Percentiles rank a stretch among this genome's conserved stretches.
Evolutionary conservation across 2,113 vertebrate genomes (phyloP).

Genomic region (Nymphicus hollandicus): DNA sequence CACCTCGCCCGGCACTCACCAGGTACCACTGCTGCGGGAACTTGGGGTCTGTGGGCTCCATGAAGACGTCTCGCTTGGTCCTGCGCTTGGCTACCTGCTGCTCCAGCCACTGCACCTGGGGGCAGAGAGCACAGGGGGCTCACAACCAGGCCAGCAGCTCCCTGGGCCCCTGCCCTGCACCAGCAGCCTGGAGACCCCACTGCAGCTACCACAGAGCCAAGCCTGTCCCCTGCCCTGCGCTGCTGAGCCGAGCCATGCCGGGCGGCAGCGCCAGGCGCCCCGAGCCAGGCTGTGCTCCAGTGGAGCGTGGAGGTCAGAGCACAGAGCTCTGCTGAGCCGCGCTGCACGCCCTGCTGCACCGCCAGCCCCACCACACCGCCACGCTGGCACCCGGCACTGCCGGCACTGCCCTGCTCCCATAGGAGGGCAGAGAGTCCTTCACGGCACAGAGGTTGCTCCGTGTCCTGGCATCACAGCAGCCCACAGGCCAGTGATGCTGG

Average conservation of each 20-base stretch:
- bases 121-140: neutral
- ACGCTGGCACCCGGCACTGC: neutral
- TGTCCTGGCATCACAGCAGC: neutral
- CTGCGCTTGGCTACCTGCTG: conserved; percentile 90
- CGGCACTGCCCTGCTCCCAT: accelerated
- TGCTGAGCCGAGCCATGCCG: accelerated
- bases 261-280: accelerated
- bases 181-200: neutral
- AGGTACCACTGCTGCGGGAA: conserved; percentile 96
- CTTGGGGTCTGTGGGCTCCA: conserved; percentile 88
- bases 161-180: accelerated
- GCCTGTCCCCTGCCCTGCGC: accelerated
- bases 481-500: accelerated
- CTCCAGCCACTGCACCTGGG: conserved; percentile 90
- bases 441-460: accelerated
- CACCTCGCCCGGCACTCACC: conserved; percentile 66
- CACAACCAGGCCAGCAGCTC: accelerated
- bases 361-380: neutral
- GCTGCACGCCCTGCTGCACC: too few species aligned
- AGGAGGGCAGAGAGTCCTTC: neutral
- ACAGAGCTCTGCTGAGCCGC: neutral
- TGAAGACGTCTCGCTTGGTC: conserved; percentile 86
- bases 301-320: neutral
- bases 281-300: neutral
- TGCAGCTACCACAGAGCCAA: neutral